Evolutionary conservation across 2,888 invertebrate genomes (phyloP), one percentile per base, ranked within the genome.

Genomic region (Drosophila ezoana): DNA sequence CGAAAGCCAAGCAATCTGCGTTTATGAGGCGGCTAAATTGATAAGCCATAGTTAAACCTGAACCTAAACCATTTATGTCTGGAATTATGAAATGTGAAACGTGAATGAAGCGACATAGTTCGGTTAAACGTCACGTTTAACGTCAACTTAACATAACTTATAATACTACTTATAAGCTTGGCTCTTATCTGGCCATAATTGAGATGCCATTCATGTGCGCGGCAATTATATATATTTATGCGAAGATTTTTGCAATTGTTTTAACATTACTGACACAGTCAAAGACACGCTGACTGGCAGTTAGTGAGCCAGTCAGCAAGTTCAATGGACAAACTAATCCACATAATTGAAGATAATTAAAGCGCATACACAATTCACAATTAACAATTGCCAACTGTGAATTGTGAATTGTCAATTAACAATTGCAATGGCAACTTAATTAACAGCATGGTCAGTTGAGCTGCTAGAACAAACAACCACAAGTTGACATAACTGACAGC

Each of bases 341-440:
- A 18, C 28, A 59, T 69, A 69, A 69, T 69, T 69, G 69, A 51
- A 28, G 28, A 41, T 62, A 16, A 65, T 37, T 28, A 43, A 49
- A 33, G 8, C 14, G 41, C 69, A 63, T 60, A 61, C 33, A 38
- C 52, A 57, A 65, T 51, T 44, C 13, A 23, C 37, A 58, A 64
- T 70, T 52, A 23, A 38, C 37, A 61, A 54, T 61, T 14, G 16
- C 33, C 23, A 10, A 16, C 23, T 13, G 33, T 49, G n/a, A 10
- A 4, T 33, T 35, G 35, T 37, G 20, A 38, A 13, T 53, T 57
- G 69, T 10, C 40, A 23, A 59, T 58, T 41, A 23, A 9, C 38
- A 45, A 44, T 41, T 54, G 49, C 72, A 66, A 18, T 58, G 54
- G 58, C 70, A 56, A 56, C 60, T 69, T 56, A 70, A 73, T 75